A percentile compares a stretch with the other conserved stretches of the same genome.
Evolutionary conservation across 2,797 vertebrate species (phyloP).

Genomic region (Cynopterus sphinx): DNA sequence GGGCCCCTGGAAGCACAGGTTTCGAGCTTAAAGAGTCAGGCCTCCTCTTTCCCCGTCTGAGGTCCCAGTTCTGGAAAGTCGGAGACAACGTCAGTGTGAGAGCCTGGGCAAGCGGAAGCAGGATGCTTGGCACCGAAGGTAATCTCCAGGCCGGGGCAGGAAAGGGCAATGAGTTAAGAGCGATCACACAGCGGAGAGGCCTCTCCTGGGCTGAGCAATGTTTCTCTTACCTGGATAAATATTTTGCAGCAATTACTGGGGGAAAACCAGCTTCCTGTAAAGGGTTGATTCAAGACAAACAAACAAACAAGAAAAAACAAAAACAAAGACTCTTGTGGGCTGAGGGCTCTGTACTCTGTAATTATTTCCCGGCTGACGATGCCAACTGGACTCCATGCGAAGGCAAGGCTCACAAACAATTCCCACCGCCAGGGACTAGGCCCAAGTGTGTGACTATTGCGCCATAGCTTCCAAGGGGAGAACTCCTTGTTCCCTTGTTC

Average conservation of each 20-base stretch:
- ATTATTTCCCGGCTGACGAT: slow-evolving; percentile 59
- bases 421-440: neutral
- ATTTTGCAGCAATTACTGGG: slow-evolving; percentile 67
- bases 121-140: slow-evolving; percentile 44
- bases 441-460: neutral
- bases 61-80: slow-evolving; percentile 10
- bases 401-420: slow-evolving; percentile 23
- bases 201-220: slow-evolving; percentile 38
- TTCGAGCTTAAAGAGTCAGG: neutral
- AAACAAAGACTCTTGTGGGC: slow-evolving; percentile 36
- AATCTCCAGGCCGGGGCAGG: slow-evolving; percentile 22
- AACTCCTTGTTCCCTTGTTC: slow-evolving; percentile 5
- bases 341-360: slow-evolving; percentile 46
- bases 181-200: slow-evolving; percentile 41
- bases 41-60: neutral
- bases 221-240: slow-evolving; percentile 69
- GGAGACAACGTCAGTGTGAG: slow-evolving; percentile 26
- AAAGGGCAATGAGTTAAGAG: slow-evolving; percentile 33
- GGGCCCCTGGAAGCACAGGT: neutral
- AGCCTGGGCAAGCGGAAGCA: slow-evolving; percentile 60
- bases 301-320: slow-evolving; percentile 32
- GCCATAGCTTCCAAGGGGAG: slow-evolving; percentile 31
- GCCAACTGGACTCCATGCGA: slow-evolving; percentile 5
- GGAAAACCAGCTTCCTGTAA: slow-evolving; percentile 72
- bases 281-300: slow-evolving; percentile 51